A percentile compares a stretch with the other conserved stretches of the same genome.
Conservation (phyloP, 2,888 invertebrate genomes). For the Malthinus flaveolus region DNA sequence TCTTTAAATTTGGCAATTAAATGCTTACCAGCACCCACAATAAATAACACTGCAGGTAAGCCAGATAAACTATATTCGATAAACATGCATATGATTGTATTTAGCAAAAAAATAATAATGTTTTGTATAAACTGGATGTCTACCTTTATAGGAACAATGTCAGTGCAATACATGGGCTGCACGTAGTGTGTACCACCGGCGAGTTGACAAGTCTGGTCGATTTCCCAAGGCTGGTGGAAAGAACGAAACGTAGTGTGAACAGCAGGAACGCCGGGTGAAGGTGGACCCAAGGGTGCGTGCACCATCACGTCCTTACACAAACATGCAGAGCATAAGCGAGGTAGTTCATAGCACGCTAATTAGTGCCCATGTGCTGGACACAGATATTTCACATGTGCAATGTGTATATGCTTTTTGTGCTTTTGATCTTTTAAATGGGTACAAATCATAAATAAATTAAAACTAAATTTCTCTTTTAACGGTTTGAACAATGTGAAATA, state of each 20-base stretch:
- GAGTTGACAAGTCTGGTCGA: constrained; percentile 63
- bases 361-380: constrained; percentile 23
- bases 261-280: constrained; percentile 52
- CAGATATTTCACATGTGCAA: constrained; percentile 34
- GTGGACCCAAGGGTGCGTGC: constrained; percentile 53
- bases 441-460: no score
- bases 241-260: constrained; percentile 60
- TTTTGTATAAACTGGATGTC: constrained; percentile 24
- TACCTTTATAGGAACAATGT: constrained; percentile 62
- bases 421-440: constrained; percentile 6
- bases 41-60: constrained; percentile 5
- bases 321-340: constrained; percentile 53
- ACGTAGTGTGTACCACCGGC: constrained; percentile 51
- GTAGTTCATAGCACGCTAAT: constrained; percentile 36
- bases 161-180: constrained; percentile 55
- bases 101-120: constrained; percentile 14
- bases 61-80: constrained; percentile 4
- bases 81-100: constrained; percentile 16
- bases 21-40: neutral
- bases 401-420: constrained; percentile 18
- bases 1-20: neutral
- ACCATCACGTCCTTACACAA: constrained; percentile 58
- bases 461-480: constrained; percentile 6
- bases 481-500: constrained; percentile 27
- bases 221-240: constrained; percentile 73